These are phyloP conservation scores for Drosophila bipectinata DNA, from an alignment of 1,140 invertebrate species.

Conservation along the genomic window DNA sequence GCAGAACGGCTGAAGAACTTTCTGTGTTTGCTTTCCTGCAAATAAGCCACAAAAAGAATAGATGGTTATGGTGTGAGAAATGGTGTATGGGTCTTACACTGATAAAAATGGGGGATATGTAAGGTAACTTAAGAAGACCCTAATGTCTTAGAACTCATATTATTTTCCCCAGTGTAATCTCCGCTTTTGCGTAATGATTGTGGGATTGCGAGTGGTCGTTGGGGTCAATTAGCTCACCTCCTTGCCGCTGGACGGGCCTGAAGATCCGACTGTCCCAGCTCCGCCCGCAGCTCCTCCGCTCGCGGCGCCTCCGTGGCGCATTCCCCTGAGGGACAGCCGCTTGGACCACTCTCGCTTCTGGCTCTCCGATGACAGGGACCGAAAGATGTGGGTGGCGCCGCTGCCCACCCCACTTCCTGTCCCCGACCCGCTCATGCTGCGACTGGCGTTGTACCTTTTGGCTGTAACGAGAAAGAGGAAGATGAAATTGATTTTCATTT, in stretches of 20 bases:
- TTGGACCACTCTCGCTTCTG: constrained; percentile 86
- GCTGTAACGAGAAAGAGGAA: constrained; percentile 35
- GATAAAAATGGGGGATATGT: background rate
- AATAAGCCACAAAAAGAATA: constrained; percentile 6
- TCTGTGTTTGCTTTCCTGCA: constrained; percentile 57
- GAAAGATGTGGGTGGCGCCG: constrained; percentile 73
- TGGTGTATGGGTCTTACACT: background rate
- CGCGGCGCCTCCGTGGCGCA: constrained; percentile 78
- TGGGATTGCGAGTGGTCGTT: constrained; percentile 5
- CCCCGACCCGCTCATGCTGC: constrained; percentile 30
- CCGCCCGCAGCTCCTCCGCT: background rate
- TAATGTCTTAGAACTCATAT: no score
- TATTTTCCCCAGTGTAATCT: background rate
- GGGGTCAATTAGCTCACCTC: constrained; percentile 71
- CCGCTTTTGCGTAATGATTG: constrained; percentile 32
- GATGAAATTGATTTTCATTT: constrained; percentile 76
- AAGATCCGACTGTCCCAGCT: constrained; percentile 10
- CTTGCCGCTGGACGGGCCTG: constrained; percentile 53
- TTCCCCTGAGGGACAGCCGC: constrained; percentile 86
- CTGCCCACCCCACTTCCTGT: constrained; percentile 10
- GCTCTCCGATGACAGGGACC: constrained; percentile 84
- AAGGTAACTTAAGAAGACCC: no score
- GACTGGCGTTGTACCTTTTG: background rate
- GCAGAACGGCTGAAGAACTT: constrained; percentile 82
- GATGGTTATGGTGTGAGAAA: background rate